Base-by-base conservation (phyloP, 2,797 vertebrate genomes). In the Labeo calbasu region DNA sequence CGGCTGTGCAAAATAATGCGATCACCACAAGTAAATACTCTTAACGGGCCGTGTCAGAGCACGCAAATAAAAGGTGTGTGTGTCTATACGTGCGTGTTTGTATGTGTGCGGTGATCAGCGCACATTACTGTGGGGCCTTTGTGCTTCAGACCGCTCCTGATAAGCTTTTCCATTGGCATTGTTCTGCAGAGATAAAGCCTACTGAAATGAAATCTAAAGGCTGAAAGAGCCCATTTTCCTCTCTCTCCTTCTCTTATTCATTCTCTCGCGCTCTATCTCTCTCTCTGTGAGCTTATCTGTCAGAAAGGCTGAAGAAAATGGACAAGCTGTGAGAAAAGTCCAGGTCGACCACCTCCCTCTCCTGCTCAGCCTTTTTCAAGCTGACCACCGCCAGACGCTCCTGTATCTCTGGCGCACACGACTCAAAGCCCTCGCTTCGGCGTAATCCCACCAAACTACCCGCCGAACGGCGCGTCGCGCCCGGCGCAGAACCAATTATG, bases 141-240 rank as follows among this genome's bases (percentile, higher is more conserved):
- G 87, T 70, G 83, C 86, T 85, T 87, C 82, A 81, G 85, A 87
- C 87, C 72, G 48, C 79, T 87, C 86, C 86, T 53, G 89, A 90
- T 91, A 91, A 90, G 89, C 89, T 82, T 89, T 89, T 90, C 87
- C 87, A 87, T 87, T 84, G 83, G 85, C 90, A 90, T 89, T 91
- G 90, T 90, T 91, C 91, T 89, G 90, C 82, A 89, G 87, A 91
- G 91, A 92, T 90, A 91, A 90, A 90, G 89, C 84, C 84, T 82
- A 88, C 84, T 91, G 89, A 91, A 92, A 92, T 91, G 89, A 90
- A 91, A 92, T 92, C 91, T 92, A 88, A 90, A 90, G 89, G 88
- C 90, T 90, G 89, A 92, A 92, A 91, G 88, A 90, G 83, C 87
- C 90, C 84, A 89, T 90, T 90, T 63, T 63, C 57, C 90, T 46